These are phyloP conservation scores for Phthorimaea operculella DNA, from an alignment of 1,140 invertebrate species.

Conservation along the genomic window DNA sequence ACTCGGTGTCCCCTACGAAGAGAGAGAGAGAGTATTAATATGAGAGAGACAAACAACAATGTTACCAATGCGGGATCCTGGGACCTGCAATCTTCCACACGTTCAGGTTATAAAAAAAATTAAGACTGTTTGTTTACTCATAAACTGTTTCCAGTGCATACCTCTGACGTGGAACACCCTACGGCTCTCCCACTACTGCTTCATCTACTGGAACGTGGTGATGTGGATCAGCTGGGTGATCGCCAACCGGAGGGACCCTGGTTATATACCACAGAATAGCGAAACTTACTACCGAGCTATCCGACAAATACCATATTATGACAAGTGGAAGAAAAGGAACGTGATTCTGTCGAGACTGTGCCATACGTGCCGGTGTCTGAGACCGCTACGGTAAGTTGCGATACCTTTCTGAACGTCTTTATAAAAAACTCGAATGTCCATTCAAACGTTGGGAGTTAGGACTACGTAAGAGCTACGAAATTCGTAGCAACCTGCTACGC, in stretches of 20 bases:
- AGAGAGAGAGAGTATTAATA: no score
- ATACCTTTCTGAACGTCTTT: no score
- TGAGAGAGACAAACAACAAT: no score
- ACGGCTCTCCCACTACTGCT: slow-evolving; percentile 86
- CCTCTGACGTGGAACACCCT: slow-evolving; percentile 92
- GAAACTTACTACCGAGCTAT: slow-evolving; percentile 91
- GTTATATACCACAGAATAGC: slow-evolving; percentile 88
- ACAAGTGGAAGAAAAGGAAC: slow-evolving; percentile 89
- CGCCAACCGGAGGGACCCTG: slow-evolving; percentile 88
- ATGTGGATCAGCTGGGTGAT: slow-evolving; percentile 95
- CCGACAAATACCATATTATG: slow-evolving; percentile 88
- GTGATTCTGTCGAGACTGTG: slow-evolving; percentile 87
- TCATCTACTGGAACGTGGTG: slow-evolving; percentile 88
- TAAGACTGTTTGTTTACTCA: no score
- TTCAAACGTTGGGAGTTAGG: no score
- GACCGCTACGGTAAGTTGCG: slow-evolving; percentile 71
- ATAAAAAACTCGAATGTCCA: no score
- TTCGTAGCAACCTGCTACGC: slow-evolving; percentile 77
- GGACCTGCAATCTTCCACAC: no score
- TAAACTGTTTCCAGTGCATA: slow-evolving; percentile 82
- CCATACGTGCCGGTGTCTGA: slow-evolving; percentile 89
- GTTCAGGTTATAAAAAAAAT: no score
- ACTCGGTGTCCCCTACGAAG: no score
- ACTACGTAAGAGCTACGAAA: no score
- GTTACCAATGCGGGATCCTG: no score